A percentile compares a stretch with the other conserved stretches of the same genome.
Conservation (phyloP, 2,113 vertebrate species). For the Sorex fumeus region DNA sequence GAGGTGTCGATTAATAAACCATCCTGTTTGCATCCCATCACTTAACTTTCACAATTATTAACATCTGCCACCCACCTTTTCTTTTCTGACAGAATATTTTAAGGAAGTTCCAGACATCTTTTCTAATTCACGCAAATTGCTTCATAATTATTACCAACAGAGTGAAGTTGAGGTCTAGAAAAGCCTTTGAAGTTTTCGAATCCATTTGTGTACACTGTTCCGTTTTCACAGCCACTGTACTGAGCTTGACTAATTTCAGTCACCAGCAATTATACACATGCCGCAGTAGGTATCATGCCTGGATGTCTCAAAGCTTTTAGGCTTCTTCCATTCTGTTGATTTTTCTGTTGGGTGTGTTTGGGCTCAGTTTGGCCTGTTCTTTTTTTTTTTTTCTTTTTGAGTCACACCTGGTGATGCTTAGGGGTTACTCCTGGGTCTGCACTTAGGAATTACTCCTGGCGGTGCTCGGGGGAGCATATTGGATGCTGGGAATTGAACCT, state of each 20-base stretch:
- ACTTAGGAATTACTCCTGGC: no score
- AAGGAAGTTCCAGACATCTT: constrained; percentile 20
- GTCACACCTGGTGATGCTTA: no score
- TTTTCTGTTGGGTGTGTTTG: background rate
- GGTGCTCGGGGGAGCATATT: no score
- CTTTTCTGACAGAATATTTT: background rate
- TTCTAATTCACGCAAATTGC: background rate
- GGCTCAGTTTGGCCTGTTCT: background rate
- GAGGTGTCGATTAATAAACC: background rate
- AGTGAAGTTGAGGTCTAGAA: background rate
- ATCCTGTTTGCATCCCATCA: background rate
- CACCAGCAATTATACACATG: background rate
- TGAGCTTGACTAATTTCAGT: background rate
- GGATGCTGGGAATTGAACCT: no score
- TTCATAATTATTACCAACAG: background rate
- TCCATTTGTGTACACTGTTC: background rate
- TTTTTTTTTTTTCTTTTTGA: no score
- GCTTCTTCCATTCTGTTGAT: background rate
- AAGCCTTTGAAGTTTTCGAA: background rate
- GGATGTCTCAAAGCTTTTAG: background rate
- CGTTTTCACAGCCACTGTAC: background rate
- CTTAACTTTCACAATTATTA: background rate
- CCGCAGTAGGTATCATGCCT: background rate
- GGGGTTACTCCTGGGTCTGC: no score
- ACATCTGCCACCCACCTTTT: background rate